Conservation (phyloP, 2,113 vertebrate genomes). For the Forbesichthys papilliferus region DNA sequence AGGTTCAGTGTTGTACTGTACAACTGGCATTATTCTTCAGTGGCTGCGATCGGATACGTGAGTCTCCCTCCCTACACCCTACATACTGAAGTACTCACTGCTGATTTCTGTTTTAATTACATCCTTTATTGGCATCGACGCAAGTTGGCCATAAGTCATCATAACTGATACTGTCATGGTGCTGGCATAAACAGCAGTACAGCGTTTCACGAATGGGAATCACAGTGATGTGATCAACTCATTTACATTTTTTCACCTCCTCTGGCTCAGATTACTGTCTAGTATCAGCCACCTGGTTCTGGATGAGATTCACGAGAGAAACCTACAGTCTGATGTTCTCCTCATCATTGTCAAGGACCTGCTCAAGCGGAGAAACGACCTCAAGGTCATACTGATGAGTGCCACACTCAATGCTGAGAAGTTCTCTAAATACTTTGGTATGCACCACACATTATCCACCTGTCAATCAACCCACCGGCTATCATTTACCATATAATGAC, state of each 20-base stretch:
- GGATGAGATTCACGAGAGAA: conserved; percentile 97
- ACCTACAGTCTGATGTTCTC: conserved; percentile 94
- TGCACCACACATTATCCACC: conserved; percentile 19
- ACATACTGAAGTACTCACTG: not conserved
- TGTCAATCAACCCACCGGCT: not conserved
- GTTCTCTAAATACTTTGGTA: conserved; percentile 96
- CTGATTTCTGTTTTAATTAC: not conserved
- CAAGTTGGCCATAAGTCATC: no score
- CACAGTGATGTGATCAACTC: no score
- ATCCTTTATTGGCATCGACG: no score
- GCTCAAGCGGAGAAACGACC: conserved; percentile 79
- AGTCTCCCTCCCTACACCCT: conserved; percentile 61
- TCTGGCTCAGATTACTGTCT: conserved; percentile 78
- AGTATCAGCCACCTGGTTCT: conserved; percentile 91
- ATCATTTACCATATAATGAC: not conserved
- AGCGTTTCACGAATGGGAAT: no score
- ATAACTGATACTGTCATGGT: no score
- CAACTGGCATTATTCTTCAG: conserved; percentile 96
- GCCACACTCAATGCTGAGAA: conserved; percentile 96
- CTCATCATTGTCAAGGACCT: conserved; percentile 92
- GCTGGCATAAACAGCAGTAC: no score
- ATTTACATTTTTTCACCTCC: not conserved
- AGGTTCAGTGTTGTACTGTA: conserved; percentile 96
- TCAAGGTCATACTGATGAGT: conserved; percentile 95
- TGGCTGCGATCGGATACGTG: conserved; percentile 97